These are phyloP conservation scores for Scolopax rusticola DNA, from an alignment of 2,797 vertebrate species.

Conservation along the genomic window DNA sequence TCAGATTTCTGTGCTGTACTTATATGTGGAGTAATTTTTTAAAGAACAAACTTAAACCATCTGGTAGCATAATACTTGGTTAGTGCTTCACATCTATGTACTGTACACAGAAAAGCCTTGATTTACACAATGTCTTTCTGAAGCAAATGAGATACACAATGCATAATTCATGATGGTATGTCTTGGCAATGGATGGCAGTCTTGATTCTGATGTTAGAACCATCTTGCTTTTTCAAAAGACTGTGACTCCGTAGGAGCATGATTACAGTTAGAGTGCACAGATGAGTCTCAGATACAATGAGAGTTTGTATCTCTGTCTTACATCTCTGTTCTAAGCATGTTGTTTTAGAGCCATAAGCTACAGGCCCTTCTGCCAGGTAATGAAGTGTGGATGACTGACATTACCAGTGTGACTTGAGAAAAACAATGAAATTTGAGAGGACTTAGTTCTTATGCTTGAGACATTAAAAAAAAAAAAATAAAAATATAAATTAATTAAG, in stretches of 20 bases:
- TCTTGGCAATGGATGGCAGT: not conserved
- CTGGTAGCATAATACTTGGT: conserved; percentile 40
- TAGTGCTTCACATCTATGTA: not conserved
- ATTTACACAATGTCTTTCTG: conserved; percentile 34
- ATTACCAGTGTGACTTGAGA: not conserved
- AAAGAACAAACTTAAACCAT: conserved; percentile 29
- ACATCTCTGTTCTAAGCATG: not conserved
- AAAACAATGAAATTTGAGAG: not conserved
- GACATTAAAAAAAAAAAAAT: not conserved
- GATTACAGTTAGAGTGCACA: conserved; percentile 31
- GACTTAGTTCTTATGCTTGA: not conserved
- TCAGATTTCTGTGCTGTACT: not conserved
- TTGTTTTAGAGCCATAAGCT: not conserved
- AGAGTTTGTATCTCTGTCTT: not conserved
- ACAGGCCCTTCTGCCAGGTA: not conserved
- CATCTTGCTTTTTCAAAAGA: conserved; percentile 19
- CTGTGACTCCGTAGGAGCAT: not conserved
- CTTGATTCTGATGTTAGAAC: conserved; percentile 27
- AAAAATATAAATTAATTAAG: not conserved
- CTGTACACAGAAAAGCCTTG: conserved; percentile 18
- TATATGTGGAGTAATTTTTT: not conserved
- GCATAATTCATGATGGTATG: conserved; percentile 37
- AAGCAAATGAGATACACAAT: conserved; percentile 38
- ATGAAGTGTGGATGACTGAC: not conserved
- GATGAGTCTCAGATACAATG: not conserved